Base-by-base conservation (phyloP, 2,113 vertebrate genomes). In the Caretta caretta region DNA sequence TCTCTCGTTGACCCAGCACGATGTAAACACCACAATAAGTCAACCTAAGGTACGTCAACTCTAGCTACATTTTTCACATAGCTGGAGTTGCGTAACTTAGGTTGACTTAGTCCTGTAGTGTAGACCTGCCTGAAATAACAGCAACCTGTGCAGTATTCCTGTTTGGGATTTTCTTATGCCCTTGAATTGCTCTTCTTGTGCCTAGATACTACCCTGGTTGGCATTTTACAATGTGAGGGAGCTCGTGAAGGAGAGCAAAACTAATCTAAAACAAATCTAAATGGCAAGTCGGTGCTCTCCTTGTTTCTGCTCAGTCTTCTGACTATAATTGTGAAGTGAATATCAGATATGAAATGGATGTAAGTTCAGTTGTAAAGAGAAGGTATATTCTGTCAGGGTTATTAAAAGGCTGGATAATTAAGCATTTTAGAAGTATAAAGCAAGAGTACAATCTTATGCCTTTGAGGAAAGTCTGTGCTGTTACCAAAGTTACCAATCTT, bases 221-320 rank as follows among this genome's bases (percentile, higher is more conserved):
- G 88, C 84, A 31, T 38, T n/a, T 50, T 93, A 29, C 1, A 72
- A 84, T 4, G 13, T 56, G 79, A 90, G 51, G 27, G 42, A 82
- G 46, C 89, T 54, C 82, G 62, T n/a, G 89, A 75, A 80, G 46
- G 48, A 90, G 86, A 91, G 38, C 31, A 0, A 2, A 49, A n/a
- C 56, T 93, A 88, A 81, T 11, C 16, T 24, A 83, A 94, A 75
- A 90, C 88, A 13, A 94, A 90, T 89, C 10, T n/a, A 79, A 81
- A 93, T 75, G 38, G 5, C 62, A 84, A n/a, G n/a, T 29, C 75
- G 16, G 24, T 84, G 25, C 17, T 48, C 6, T 84, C 87, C 82
- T 62, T 29, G 57, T 31, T 62, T 62, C 27, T 62, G 57, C 57
- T 31, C 27, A 62, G 27, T 31, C 25, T 62, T 62, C 57, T 31